Percentiles rank a stretch among this genome's conserved stretches.
phyloP scores from a whole-genome alignment of 2,888 invertebrate genomes.

The Strigamia maritima region DNA sequence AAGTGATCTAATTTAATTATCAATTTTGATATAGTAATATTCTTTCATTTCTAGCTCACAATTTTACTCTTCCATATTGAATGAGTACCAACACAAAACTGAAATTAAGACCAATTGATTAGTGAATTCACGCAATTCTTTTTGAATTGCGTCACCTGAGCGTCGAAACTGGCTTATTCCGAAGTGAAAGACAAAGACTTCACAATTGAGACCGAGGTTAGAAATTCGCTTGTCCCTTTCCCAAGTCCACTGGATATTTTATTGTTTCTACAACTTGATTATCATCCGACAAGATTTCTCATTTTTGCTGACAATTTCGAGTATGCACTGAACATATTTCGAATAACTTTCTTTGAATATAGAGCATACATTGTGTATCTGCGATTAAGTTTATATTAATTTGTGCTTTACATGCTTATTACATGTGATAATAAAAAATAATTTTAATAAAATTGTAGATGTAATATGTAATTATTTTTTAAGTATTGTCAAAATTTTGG shows the following conservation, averaged over 20 bases:
- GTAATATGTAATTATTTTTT: neutral
- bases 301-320: neutral
- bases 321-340: slow-evolving; percentile 1
- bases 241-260: neutral
- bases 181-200: neutral
- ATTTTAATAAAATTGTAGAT: neutral
- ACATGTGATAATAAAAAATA: neutral
- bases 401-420: neutral
- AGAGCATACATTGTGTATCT: slow-evolving; percentile 31
- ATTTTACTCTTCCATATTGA: too few species aligned
- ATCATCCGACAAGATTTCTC: neutral
- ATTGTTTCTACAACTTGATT: neutral
- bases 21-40: too few species aligned
- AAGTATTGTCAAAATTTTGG: neutral
- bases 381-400: slow-evolving; percentile 17
- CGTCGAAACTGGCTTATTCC: neutral
- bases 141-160: neutral
- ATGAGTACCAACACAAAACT: too few species aligned
- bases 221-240: neutral
- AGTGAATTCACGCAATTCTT: too few species aligned
- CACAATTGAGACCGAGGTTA: neutral
- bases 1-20: too few species aligned
- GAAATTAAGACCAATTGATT: too few species aligned
- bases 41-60: too few species aligned
- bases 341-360: slow-evolving; percentile 18